Evolutionary conservation across 2,797 vertebrate species (phyloP).

Genomic region (Buceros bicornis): DNA sequence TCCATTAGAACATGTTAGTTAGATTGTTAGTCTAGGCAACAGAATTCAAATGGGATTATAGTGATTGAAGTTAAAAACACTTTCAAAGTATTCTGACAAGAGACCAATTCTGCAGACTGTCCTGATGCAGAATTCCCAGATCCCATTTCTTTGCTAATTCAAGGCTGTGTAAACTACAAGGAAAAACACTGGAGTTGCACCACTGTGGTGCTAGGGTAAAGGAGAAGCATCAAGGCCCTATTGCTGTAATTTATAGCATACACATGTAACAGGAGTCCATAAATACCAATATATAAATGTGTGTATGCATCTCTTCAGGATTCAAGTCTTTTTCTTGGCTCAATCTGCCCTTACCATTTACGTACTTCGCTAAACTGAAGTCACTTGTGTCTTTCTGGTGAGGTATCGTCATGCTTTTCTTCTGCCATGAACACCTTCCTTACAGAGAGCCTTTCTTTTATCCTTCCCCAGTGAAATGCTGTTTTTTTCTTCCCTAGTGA

Average conservation of each 20-base stretch:
- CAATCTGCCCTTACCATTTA: neutral
- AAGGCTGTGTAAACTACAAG: neutral
- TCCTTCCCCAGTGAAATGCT: neutral
- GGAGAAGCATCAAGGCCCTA: neutral
- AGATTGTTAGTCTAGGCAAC: neutral
- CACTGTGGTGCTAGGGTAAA: neutral
- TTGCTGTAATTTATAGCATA: neutral
- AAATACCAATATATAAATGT: neutral
- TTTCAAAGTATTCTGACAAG: constrained; percentile 27
- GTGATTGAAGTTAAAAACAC: constrained; percentile 24
- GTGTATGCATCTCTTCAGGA: neutral
- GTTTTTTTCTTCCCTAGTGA: neutral
- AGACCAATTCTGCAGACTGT: neutral
- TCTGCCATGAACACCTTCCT: neutral
- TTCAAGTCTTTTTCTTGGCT: neutral
- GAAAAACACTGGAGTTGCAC: neutral
- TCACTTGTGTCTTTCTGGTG: neutral
- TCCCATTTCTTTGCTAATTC: neutral
- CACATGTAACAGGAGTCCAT: neutral
- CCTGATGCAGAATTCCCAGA: neutral
- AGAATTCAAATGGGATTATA: constrained; percentile 27
- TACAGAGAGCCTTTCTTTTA: neutral
- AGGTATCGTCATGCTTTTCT: neutral
- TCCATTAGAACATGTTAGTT: neutral
- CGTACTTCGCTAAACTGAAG: neutral